Percentiles rank a stretch among this genome's conserved stretches.
phyloP scores from a whole-genome alignment of 1,140 invertebrate species.

The Antheraea pernyi region DNA sequence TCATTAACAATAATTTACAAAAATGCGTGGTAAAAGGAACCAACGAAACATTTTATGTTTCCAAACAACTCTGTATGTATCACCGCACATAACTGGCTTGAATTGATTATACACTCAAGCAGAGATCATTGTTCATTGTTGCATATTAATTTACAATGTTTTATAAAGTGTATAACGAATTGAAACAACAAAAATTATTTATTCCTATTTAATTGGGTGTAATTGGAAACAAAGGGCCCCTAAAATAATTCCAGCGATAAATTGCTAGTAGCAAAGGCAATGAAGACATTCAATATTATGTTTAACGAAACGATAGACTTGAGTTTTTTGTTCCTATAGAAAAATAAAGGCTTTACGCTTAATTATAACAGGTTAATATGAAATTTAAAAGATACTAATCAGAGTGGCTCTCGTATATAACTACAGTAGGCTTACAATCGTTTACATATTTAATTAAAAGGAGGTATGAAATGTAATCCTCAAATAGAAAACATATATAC shows the following conservation, averaged over 20 bases:
- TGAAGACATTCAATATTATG: too few relatives aligned
- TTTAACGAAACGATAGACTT: too few relatives aligned
- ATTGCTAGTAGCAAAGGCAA: too few relatives aligned
- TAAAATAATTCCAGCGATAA: too few relatives aligned
- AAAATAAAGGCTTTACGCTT: conserved; percentile 33
- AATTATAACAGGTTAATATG: conserved; percentile 28
- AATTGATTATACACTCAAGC: conserved; percentile 55
- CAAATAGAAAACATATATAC: background rate
- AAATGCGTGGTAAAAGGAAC: background rate
- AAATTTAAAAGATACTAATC: conserved; percentile 32
- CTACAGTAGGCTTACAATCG: too few relatives aligned
- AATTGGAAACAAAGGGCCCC: too few relatives aligned
- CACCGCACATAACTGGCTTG: conserved; percentile 34
- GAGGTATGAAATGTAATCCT: background rate
- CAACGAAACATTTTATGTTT: conserved; percentile 42
- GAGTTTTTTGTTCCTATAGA: too few relatives aligned
- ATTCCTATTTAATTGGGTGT: too few relatives aligned
- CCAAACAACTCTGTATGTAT: conserved; percentile 36
- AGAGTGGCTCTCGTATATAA: too few relatives aligned
- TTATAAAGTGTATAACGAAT: too few relatives aligned
- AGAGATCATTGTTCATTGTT: conserved; percentile 17
- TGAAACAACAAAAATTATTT: too few relatives aligned
- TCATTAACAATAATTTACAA: conserved; percentile 8
- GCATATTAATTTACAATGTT: conserved; percentile 4
- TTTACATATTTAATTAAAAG: too few relatives aligned